Percentiles rank a stretch among this genome's conserved stretches.
phyloP scores from a whole-genome alignment of 2,797 vertebrate genomes.

The Pangasius macronema region DNA sequence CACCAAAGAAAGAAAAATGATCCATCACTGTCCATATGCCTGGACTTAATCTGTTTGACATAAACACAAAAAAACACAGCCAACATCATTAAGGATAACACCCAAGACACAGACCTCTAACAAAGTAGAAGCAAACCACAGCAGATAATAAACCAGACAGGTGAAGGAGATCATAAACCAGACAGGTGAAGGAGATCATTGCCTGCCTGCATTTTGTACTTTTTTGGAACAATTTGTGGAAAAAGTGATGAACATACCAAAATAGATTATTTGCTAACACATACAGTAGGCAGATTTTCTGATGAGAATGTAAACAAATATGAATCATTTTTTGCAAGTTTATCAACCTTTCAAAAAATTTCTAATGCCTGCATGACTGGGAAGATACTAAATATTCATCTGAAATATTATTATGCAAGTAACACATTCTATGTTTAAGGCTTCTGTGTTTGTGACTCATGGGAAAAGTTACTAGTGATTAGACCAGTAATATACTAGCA shows the following conservation, averaged over 20 bases:
- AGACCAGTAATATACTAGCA: background rate
- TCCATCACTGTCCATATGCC: background rate
- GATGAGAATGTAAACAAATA: background rate
- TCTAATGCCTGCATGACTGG: background rate
- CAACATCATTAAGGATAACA: background rate
- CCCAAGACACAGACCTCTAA: background rate
- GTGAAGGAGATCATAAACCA: background rate
- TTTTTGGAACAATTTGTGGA: background rate
- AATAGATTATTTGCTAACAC: background rate
- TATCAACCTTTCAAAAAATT: background rate
- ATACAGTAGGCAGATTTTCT: background rate
- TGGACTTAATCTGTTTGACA: background rate
- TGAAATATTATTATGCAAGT: background rate
- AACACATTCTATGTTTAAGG: no score
- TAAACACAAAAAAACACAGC: background rate
- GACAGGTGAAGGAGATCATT: background rate
- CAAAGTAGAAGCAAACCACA: background rate
- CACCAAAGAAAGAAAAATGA: background rate
- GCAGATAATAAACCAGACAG: background rate
- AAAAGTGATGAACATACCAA: background rate
- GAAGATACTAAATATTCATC: background rate
- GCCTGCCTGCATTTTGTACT: background rate
- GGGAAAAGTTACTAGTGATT: background rate
- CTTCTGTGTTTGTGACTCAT: background rate
- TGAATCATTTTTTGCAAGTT: background rate